These are phyloP conservation scores for Lasiommata megera DNA, from an alignment of 2,888 invertebrate genomes.

Conservation along the genomic window DNA sequence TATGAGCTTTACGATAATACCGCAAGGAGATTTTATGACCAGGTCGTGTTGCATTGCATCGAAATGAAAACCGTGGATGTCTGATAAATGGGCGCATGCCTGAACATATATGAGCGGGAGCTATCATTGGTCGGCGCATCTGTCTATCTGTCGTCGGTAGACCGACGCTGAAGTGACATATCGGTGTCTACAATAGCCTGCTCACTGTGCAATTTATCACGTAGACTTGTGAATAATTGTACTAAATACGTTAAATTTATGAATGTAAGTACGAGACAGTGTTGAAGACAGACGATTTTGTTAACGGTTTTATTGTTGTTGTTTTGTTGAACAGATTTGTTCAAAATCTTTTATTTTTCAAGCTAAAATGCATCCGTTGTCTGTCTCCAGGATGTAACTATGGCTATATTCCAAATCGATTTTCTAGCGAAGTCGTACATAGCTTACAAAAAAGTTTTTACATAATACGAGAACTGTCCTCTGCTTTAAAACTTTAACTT, in stretches of 20 bases:
- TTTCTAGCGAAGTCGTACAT: too few relatives aligned
- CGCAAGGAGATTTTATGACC: background rate
- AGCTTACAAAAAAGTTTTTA: too few relatives aligned
- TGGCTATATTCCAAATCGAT: too few relatives aligned
- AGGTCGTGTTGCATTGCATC: background rate
- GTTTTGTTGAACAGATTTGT: too few relatives aligned
- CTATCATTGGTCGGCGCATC: conserved; percentile 4
- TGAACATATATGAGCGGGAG: conserved; percentile 5
- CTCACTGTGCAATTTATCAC: conserved; percentile 4
- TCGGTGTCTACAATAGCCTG: conserved; percentile 9
- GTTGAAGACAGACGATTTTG: too few relatives aligned
- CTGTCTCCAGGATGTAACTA: too few relatives aligned
- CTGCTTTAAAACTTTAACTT: too few relatives aligned
- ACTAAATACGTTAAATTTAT: background rate
- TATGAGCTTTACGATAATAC: background rate
- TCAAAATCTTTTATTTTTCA: too few relatives aligned
- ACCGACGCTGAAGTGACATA: conserved; percentile 7
- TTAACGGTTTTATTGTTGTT: too few relatives aligned
- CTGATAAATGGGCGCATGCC: conserved; percentile 7
- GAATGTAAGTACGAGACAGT: background rate
- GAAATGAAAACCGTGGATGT: background rate
- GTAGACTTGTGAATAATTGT: background rate
- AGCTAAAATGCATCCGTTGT: too few relatives aligned
- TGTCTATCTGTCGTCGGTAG: conserved; percentile 11
- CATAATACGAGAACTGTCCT: too few relatives aligned